Percentiles rank a stretch among this genome's conserved stretches.
These are phyloP conservation scores for Morone chrysops DNA, from an alignment of 2,113 vertebrate genomes.

Conservation along the genomic window DNA sequence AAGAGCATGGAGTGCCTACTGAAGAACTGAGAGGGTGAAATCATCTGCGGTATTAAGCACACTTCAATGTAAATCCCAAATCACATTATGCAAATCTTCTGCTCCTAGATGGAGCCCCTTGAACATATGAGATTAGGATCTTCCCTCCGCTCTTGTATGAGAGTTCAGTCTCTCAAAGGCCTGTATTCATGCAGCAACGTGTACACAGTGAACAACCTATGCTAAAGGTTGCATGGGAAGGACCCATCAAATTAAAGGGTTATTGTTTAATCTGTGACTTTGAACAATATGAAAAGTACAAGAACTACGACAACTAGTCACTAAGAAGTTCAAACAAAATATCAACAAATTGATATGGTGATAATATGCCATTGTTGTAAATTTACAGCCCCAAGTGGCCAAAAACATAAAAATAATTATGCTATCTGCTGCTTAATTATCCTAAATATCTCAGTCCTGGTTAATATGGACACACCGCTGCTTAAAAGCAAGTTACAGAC, in stretches of 20 bases:
- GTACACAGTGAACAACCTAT: constrained; percentile 1
- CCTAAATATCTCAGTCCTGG: not conserved
- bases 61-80: constrained; percentile 75
- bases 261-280: too few species aligned
- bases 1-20: constrained; percentile 48
- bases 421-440: not conserved
- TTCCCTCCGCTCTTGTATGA: constrained; percentile 26
- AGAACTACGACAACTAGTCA: too few species aligned
- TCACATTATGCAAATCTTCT: constrained; percentile 78
- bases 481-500: too few species aligned
- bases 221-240: not conserved
- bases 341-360: too few species aligned
- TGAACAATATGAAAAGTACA: too few species aligned
- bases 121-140: constrained; percentile 71
- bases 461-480: not conserved
- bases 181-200: not conserved
- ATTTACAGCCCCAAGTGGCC: not conserved
- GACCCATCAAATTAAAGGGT: too few species aligned
- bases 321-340: too few species aligned
- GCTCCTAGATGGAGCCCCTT: constrained; percentile 67
- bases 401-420: not conserved
- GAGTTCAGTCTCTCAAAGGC: not conserved
- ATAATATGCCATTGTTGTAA: too few species aligned
- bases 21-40: constrained; percentile 65
- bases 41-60: constrained; percentile 65